Percentiles rank a stretch among this genome's conserved stretches.
phyloP scores from a whole-genome alignment of 2,797 vertebrate genomes.

The Platyrinchus mystaceus region DNA sequence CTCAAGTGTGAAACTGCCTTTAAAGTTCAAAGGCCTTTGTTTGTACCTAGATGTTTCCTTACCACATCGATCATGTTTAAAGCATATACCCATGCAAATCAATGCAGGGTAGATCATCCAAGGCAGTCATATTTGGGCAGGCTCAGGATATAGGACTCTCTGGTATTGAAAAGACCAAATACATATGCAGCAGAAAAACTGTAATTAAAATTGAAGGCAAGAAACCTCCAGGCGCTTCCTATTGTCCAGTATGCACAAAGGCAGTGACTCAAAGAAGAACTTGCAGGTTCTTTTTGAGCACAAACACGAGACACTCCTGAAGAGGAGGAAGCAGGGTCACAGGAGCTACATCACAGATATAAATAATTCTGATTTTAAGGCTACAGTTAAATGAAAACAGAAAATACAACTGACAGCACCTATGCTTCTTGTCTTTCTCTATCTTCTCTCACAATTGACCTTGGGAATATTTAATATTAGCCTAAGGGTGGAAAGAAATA shows the following conservation, averaged over 20 bases:
- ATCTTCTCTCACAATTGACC: constrained; percentile 52
- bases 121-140: background rate
- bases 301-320: background rate
- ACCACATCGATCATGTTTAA: background rate
- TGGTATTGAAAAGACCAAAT: constrained; percentile 19
- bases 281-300: background rate
- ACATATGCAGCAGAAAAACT: background rate
- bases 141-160: background rate
- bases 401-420: constrained; percentile 48
- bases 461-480: constrained; percentile 56
- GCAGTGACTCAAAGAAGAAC: background rate
- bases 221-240: background rate
- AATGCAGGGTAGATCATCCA: background rate
- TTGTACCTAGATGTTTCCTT: background rate
- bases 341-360: background rate
- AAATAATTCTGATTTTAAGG: constrained; percentile 54
- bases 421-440: constrained; percentile 46
- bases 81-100: background rate
- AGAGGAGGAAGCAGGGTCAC: constrained; percentile 15
- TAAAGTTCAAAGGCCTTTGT: background rate
- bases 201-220: constrained; percentile 32
- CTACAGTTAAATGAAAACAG: constrained; percentile 42
- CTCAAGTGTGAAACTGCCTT: background rate
- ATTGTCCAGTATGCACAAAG: background rate
- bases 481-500: constrained; percentile 23